These are phyloP conservation scores for Rhabdornis inornatus DNA, from an alignment of 2,113 vertebrate genomes.

Conservation along the genomic window DNA sequence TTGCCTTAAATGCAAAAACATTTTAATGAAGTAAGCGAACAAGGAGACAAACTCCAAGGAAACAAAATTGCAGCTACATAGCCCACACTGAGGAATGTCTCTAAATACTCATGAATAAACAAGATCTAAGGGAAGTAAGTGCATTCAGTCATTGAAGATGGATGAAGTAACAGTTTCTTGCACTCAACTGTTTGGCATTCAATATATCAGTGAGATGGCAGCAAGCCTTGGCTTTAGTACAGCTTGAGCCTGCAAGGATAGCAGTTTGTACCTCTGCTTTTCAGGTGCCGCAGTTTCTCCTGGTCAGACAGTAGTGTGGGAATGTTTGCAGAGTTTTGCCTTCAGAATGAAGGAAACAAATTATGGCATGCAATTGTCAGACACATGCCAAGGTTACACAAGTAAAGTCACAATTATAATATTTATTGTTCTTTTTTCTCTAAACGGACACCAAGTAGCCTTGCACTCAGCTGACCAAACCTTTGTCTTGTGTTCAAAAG, in stretches of 20 bases:
- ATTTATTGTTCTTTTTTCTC: neutral
- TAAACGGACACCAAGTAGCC: neutral
- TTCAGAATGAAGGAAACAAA: neutral
- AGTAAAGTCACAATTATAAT: neutral
- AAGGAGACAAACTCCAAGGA: neutral
- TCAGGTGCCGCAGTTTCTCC: neutral
- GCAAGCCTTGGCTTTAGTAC: neutral
- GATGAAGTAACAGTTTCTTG: constrained; percentile 21
- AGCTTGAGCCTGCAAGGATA: neutral
- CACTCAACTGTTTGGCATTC: neutral
- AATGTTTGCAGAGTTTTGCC: neutral
- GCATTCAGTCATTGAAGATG: neutral
- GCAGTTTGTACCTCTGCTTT: neutral
- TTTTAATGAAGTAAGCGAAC: neutral
- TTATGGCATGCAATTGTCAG: neutral
- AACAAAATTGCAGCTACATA: neutral
- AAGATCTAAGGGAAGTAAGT: neutral
- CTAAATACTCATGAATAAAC: neutral
- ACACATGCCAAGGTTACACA: neutral
- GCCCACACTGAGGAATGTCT: neutral
- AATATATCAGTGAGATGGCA: constrained; percentile 20
- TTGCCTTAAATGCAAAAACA: neutral
- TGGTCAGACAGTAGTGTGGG: neutral
- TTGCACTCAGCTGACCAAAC: neutral
- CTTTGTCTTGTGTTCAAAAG: neutral